Evolutionary conservation across 2,113 vertebrate species (phyloP), one percentile per base, ranked within the genome.

Genomic region (Oxyura jamaicensis): DNA sequence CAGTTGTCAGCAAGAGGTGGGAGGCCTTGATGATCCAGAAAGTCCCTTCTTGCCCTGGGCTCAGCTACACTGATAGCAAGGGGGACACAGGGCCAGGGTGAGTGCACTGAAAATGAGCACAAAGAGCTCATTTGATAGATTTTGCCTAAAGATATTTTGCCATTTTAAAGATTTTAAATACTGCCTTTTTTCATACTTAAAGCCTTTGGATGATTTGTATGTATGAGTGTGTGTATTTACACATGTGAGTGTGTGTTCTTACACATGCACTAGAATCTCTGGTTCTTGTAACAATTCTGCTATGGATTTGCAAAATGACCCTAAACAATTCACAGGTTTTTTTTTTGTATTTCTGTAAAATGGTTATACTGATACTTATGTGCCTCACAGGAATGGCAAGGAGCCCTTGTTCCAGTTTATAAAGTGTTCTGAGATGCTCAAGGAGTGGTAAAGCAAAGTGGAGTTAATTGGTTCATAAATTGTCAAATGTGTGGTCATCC

Each of bases 391-490:
- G 31, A 83, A 50, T 14, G 25, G 53, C 71, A 92, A 69, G 75
- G 68, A 86, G 35, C 21, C 39, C 76, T 86, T 0, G 0, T 88
- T 94, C 35, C 31, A 72, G 52, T 89, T 91, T 88, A 72, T 26
- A 59, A 77, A 55, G 42, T 53, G 69, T 35, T 91, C 83, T 0
- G 3, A 94, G 69, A 93, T 67, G 86, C 39, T 84, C 77, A 82
- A 68, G 44, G 56, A 93, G 60, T 7, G 36, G 48, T 86, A 66
- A 41, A 88, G 86, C 91, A 77, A 86, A 88, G 69, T 28, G 33
- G 29, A 97, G 44, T 73, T 95, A 95, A 94, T 90, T 96, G 55
- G 42, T 89, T 91, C 69, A 92, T 91, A 95, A 93, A 84, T 66
- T 91, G 77, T 91, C 93, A 91, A 90, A 67, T 50, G 67, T 53